Conservation (phyloP, 2,113 vertebrate species). For the Vulpes vulpes region DNA sequence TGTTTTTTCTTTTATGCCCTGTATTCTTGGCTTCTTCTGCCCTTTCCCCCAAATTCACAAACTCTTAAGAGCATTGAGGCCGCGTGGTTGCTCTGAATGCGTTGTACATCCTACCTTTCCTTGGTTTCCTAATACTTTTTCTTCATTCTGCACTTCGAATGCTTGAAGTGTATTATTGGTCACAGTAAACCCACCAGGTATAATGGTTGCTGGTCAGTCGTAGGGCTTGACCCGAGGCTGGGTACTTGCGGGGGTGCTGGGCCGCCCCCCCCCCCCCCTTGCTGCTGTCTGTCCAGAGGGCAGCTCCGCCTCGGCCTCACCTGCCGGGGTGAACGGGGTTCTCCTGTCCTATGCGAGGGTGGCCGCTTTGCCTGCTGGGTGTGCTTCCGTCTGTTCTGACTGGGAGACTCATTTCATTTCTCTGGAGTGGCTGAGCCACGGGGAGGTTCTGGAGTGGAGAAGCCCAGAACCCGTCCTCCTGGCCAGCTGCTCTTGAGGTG, state of each 20-base stretch:
- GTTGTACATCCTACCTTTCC: neutral
- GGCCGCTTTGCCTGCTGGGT: fast-evolving
- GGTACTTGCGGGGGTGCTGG: neutral
- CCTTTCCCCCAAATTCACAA: neutral
- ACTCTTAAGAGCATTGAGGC: neutral
- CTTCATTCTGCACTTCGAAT: slow-evolving; percentile 24
- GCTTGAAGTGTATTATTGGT: neutral
- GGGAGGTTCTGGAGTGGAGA: neutral
- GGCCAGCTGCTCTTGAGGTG: neutral
- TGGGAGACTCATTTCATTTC: neutral
- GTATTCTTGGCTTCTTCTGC: neutral
- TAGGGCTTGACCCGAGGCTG: neutral
- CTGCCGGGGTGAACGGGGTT: neutral
- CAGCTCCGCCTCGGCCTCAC: neutral
- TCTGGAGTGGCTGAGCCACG: neutral
- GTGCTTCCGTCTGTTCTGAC: neutral
- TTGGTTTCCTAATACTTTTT: neutral
- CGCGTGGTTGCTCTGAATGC: neutral
- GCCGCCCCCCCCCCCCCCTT: no score
- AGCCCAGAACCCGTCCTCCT: neutral
- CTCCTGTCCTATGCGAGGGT: fast-evolving
- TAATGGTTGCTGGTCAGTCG: neutral
- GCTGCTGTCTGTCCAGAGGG: neutral
- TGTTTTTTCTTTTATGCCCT: neutral
- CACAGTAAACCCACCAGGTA: neutral